Percentiles rank a stretch among this genome's conserved stretches.
Evolutionary conservation across 1,140 invertebrate species (phyloP).

Genomic region (Drosophila funebris): DNA sequence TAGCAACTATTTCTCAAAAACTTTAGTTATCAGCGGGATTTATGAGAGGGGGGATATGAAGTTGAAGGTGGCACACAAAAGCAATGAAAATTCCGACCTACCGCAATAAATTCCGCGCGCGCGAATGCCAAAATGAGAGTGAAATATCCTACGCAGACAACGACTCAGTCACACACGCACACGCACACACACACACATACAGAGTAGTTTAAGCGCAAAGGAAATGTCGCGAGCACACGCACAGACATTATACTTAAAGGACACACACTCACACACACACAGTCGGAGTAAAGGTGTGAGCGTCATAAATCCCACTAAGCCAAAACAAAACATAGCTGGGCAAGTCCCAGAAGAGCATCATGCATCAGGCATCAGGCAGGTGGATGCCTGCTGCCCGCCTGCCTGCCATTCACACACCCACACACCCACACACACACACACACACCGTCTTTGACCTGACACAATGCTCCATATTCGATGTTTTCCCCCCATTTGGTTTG

Average conservation of each 20-base stretch:
- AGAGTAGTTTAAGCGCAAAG: not conserved
- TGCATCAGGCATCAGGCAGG: constrained; percentile 53
- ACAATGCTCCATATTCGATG: constrained; percentile 82
- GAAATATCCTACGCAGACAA: constrained; percentile 50
- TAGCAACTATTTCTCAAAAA: not conserved
- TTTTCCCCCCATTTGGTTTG: constrained; percentile 50
- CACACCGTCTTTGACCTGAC: constrained; percentile 69
- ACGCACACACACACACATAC: not conserved
- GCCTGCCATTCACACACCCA: not conserved
- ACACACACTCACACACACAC: constrained; percentile 39
- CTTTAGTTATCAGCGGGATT: not conserved
- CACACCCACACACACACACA: not conserved
- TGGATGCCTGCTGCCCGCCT: constrained; percentile 25
- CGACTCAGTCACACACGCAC: not conserved
- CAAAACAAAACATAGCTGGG: constrained; percentile 66
- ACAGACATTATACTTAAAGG: constrained; percentile 46
- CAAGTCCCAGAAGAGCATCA: constrained; percentile 34
- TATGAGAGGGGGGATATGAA: not conserved
- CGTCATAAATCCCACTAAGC: constrained; percentile 73
- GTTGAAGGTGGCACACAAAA: constrained; percentile 6
- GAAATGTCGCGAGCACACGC: constrained; percentile 36
- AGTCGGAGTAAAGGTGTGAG: constrained; percentile 10
- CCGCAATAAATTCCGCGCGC: constrained; percentile 79
- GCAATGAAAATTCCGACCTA: constrained; percentile 81
- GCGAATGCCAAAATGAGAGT: constrained; percentile 66